Evolutionary conservation across 1,140 invertebrate genomes (phyloP).

Genomic region (Pteromalus puparum): DNA sequence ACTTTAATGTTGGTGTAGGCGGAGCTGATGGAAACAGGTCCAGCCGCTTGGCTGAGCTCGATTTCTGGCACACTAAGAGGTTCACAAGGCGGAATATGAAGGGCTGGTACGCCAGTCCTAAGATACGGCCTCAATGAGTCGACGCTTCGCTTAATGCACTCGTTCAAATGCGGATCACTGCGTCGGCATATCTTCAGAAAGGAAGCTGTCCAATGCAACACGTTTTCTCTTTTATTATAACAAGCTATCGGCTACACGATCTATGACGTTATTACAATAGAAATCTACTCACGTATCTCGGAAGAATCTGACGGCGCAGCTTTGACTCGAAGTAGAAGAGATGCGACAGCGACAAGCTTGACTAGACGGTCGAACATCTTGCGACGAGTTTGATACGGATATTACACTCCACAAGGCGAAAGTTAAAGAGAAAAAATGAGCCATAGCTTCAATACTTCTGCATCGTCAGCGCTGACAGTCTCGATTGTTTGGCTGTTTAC

Average conservation of each 20-base stretch:
- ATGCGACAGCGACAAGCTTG: conserved; percentile 17
- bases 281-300: conserved; percentile 56
- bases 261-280: no score
- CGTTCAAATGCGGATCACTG: conserved; percentile 74
- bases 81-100: conserved; percentile 79
- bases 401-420: no score
- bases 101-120: conserved; percentile 77
- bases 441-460: no score
- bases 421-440: no score
- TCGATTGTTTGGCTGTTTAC: conserved; percentile 12
- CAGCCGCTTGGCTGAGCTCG: conserved; percentile 77
- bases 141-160: conserved; percentile 70
- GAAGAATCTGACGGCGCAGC: background rate
- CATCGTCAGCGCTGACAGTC: conserved; percentile 42
- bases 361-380: conserved; percentile 35
- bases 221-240: background rate
- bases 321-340: conserved; percentile 22
- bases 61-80: conserved; percentile 79
- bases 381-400: background rate
- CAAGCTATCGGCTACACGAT: background rate
- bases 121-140: conserved; percentile 74
- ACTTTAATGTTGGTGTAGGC: conserved; percentile 79
- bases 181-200: conserved; percentile 78
- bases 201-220: conserved; percentile 58
- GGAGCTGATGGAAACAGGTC: conserved; percentile 78